Percentiles rank a stretch among this genome's conserved stretches.
Conservation (phyloP, 1,140 invertebrate species). For the Manduca sexta region DNA sequence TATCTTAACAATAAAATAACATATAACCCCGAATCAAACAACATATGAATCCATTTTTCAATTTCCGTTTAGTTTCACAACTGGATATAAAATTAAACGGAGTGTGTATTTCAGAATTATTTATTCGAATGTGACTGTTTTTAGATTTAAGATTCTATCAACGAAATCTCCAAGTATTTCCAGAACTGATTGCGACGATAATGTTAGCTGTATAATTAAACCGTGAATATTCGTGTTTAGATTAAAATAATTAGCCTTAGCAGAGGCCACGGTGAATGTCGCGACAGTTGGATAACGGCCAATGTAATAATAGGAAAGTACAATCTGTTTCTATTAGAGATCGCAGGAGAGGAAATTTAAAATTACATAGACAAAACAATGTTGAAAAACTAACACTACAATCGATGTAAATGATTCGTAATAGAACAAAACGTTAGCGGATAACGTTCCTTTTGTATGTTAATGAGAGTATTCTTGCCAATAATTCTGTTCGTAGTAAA, state of each 20-base stretch:
- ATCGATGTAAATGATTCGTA: not conserved
- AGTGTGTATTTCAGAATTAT: no score
- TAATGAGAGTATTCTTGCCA: slow-evolving; percentile 14
- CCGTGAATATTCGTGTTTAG: slow-evolving; percentile 14
- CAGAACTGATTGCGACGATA: no score
- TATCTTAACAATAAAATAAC: no score
- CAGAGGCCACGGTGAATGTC: slow-evolving; percentile 58
- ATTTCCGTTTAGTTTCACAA: no score
- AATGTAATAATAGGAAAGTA: slow-evolving; percentile 51
- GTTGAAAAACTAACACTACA: not conserved
- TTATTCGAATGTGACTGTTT: no score
- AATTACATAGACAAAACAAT: slow-evolving; percentile 10
- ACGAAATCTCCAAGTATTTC: no score
- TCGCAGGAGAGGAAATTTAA: slow-evolving; percentile 31
- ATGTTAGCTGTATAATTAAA: slow-evolving; percentile 5
- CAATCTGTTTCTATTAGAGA: slow-evolving; percentile 27
- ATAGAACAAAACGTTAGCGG: not conserved
- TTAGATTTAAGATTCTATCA: no score
- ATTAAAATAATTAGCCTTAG: slow-evolving; percentile 60
- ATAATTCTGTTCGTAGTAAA: slow-evolving; percentile 19
- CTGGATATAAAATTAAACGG: no score
- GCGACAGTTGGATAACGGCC: slow-evolving; percentile 50
- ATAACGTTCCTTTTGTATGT: not conserved
- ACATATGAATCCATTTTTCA: no score
- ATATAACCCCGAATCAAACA: no score